A percentile compares a stretch with the other conserved stretches of the same genome.
These are phyloP conservation scores for Ascidia mentula DNA, from an alignment of 23 tunicate species.

Conservation along the genomic window DNA sequence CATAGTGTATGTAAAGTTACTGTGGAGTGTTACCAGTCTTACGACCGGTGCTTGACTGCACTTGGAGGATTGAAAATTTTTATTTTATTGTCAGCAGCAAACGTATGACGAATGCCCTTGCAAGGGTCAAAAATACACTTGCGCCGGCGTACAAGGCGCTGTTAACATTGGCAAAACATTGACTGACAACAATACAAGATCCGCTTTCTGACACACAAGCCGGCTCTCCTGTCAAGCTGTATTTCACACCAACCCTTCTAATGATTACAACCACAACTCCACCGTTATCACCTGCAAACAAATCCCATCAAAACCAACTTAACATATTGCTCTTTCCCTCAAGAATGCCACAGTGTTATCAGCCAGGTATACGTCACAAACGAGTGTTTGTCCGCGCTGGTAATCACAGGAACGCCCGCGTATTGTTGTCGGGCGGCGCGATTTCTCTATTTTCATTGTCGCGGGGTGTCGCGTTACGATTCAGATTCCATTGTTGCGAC, in stretches of 20 bases:
- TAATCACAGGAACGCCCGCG: conserved; percentile 42
- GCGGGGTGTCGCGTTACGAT: conserved; percentile 23
- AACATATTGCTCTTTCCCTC: neutral
- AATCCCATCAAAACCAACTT: neutral
- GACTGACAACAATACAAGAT: neutral
- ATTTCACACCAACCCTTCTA: neutral
- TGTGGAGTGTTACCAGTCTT: too few relatives aligned
- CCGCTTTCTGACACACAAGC: neutral
- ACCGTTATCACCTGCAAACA: neutral
- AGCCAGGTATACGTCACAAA: neutral
- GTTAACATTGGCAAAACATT: neutral
- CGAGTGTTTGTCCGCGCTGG: neutral
- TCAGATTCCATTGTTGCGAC: conserved; percentile 3
- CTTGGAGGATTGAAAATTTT: too few relatives aligned
- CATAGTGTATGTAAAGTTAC: too few relatives aligned
- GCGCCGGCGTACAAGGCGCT: neutral
- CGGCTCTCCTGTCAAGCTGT: neutral
- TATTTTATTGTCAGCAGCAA: too few relatives aligned
- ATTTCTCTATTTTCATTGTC: neutral
- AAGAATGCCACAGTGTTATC: neutral
- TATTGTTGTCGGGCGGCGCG: conserved; percentile 1
- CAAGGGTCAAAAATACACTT: too few relatives aligned
- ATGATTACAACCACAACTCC: neutral
- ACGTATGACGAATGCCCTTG: too few relatives aligned
- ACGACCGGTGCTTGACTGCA: too few relatives aligned